These are phyloP conservation scores for Maconellicoccus hirsutus DNA, from an alignment of 1,140 invertebrate species.

Conservation along the genomic window DNA sequence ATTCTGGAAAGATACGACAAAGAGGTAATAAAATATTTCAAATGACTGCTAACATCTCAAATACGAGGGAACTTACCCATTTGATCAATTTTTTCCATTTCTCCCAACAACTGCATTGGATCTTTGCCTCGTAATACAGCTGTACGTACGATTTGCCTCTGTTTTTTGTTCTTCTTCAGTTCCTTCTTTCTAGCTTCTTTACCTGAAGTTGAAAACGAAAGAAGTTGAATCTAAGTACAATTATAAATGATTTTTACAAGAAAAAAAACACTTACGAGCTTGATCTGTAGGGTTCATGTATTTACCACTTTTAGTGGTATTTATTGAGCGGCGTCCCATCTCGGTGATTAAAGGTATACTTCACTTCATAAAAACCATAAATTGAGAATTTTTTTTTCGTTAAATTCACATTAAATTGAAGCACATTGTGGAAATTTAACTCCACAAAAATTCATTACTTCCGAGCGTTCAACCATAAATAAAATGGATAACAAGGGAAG, in stretches of 20 bases:
- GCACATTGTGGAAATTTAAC: no score
- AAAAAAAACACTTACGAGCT: conserved; percentile 69
- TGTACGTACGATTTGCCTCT: conserved; percentile 85
- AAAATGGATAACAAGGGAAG: no score
- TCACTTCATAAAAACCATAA: no score
- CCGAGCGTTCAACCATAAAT: no score
- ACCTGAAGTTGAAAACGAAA: conserved; percentile 44
- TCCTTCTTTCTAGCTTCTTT: conserved; percentile 96
- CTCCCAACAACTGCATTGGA: conserved; percentile 82
- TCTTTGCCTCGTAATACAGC: conserved; percentile 98
- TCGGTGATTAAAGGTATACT: no score
- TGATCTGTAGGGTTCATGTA: conserved; percentile 99
- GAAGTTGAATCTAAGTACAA: no score
- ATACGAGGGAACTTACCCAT: conserved; percentile 63
- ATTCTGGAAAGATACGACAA: conserved; percentile 66
- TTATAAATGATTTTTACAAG: no score
- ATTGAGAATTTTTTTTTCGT: no score
- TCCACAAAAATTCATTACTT: no score
- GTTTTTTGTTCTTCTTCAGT: conserved; percentile 95
- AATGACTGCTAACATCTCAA: background rate
- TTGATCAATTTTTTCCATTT: conserved; percentile 95
- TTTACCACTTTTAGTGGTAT: conserved; percentile 99
- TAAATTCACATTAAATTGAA: no score
- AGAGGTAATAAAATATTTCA: conserved; percentile 1
- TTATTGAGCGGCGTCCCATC: conserved; percentile 91